These are phyloP conservation scores for Notolabrus celidotus DNA, from an alignment of 2,797 vertebrate genomes.

Conservation along the genomic window DNA sequence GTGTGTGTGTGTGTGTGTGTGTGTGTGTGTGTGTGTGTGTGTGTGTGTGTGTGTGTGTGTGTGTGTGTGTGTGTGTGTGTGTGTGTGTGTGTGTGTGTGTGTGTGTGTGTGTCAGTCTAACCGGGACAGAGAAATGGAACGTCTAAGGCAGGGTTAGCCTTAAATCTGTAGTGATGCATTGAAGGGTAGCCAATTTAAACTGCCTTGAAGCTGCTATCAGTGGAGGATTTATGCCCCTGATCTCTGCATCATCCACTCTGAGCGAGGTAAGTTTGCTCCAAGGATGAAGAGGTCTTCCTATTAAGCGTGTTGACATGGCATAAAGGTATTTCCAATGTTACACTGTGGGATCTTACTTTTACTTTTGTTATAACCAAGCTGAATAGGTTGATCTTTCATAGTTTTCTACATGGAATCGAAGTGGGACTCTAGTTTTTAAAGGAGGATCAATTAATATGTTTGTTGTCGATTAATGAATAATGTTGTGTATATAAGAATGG, in stretches of 20 bases:
- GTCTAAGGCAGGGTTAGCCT: constrained; percentile 10
- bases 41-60: background rate
- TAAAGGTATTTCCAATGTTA: background rate
- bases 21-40: too few relatives aligned
- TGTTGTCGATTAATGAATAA: too few relatives aligned
- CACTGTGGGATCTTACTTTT: constrained; percentile 17
- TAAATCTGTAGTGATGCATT: constrained; percentile 22
- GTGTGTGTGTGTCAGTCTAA: constrained; percentile 11
- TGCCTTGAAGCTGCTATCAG: constrained; percentile 31
- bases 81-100: background rate
- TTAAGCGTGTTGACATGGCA: constrained; percentile 2
- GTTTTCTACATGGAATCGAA: background rate
- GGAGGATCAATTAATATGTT: background rate
- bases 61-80: too few relatives aligned
- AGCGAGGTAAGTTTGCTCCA: constrained; percentile 15
- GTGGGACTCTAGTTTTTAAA: background rate
- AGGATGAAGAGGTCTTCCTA: constrained; percentile 16
- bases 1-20: background rate
- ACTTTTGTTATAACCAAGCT: constrained; percentile 19
- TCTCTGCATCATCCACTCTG: constrained; percentile 14
- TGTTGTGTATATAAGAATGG: too few relatives aligned
- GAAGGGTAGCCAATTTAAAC: constrained; percentile 32
- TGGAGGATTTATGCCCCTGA: constrained; percentile 35
- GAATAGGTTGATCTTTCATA: constrained; percentile 10
- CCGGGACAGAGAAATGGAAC: background rate